Evolutionary conservation across 2,888 invertebrate species (phyloP).

Genomic region (Xylocampa areola): DNA sequence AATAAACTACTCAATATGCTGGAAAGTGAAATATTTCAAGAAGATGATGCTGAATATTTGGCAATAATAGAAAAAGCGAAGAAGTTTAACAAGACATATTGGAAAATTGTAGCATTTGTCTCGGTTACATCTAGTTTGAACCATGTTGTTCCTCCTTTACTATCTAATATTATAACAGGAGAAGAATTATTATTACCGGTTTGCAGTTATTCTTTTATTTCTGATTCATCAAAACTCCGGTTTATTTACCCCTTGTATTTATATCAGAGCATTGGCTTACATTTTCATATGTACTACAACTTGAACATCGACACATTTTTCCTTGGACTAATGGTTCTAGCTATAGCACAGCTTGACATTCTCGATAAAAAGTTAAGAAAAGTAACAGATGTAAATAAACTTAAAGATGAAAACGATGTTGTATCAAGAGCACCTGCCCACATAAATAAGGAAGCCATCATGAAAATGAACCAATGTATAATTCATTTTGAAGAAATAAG

Average conservation of each 20-base stretch:
- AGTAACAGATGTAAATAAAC: slow-evolving; percentile 52
- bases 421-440: slow-evolving; percentile 6
- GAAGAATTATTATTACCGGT: slow-evolving; percentile 65
- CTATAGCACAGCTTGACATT: slow-evolving; percentile 74
- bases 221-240: slow-evolving; percentile 59
- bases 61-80: slow-evolving; percentile 67
- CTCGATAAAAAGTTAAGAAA: slow-evolving; percentile 67
- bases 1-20: no score
- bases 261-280: slow-evolving; percentile 68
- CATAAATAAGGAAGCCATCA: slow-evolving; percentile 45
- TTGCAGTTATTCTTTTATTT: slow-evolving; percentile 71
- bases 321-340: slow-evolving; percentile 70
- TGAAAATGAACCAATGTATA: slow-evolving; percentile 66
- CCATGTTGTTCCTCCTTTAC: slow-evolving; percentile 60
- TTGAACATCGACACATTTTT: slow-evolving; percentile 74
- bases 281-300: slow-evolving; percentile 71
- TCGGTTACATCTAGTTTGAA: slow-evolving; percentile 62
- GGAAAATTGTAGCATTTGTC: slow-evolving; percentile 64
- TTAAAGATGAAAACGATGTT: slow-evolving; percentile 15
- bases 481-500: slow-evolving; percentile 68
- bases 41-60: slow-evolving; percentile 57
- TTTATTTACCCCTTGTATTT: slow-evolving; percentile 71
- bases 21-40: slow-evolving; percentile 73
- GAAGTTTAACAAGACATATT: slow-evolving; percentile 65
- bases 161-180: slow-evolving; percentile 64